Conservation (phyloP, 2,888 invertebrate species). For the Drosophila parthenogenetica region DNA sequence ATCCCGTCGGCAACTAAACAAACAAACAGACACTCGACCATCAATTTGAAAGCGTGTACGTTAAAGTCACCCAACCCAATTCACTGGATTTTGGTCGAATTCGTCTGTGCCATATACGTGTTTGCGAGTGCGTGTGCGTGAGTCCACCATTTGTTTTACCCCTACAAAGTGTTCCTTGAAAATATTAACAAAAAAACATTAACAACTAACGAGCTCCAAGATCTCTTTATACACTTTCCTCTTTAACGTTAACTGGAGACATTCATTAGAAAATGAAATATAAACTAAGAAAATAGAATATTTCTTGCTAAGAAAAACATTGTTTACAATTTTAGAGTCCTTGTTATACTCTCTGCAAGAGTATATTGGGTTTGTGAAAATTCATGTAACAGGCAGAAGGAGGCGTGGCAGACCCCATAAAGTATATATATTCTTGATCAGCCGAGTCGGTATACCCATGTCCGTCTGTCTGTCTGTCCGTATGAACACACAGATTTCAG, state of each 20-base stretch:
- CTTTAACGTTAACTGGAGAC: too few species aligned
- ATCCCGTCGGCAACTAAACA: slow-evolving; percentile 67
- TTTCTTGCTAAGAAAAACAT: background rate
- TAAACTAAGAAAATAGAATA: background rate
- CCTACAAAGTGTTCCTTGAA: slow-evolving; percentile 44
- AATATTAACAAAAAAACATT: slow-evolving; percentile 48
- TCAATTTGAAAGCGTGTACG: slow-evolving; percentile 35
- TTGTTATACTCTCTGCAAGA: too few species aligned
- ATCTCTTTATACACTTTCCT: background rate
- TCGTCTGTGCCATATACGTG: slow-evolving; percentile 9
- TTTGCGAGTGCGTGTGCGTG: slow-evolving; percentile 26
- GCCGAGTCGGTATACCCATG: too few species aligned
- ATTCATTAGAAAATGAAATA: background rate
- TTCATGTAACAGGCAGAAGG: too few species aligned
- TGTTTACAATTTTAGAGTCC: too few species aligned
- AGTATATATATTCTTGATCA: too few species aligned
- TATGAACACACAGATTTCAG: too few species aligned
- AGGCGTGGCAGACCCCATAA: too few species aligned
- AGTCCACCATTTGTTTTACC: slow-evolving; percentile 39
- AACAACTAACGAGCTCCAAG: slow-evolving; percentile 19
- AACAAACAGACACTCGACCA: slow-evolving; percentile 50
- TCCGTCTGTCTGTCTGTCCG: too few species aligned
- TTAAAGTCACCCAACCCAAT: slow-evolving; percentile 34
- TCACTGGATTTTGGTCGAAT: slow-evolving; percentile 24
- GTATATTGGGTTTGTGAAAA: too few species aligned